phyloP scores from a whole-genome alignment of 1,140 invertebrate species.

The Ceratina calcarata region DNA sequence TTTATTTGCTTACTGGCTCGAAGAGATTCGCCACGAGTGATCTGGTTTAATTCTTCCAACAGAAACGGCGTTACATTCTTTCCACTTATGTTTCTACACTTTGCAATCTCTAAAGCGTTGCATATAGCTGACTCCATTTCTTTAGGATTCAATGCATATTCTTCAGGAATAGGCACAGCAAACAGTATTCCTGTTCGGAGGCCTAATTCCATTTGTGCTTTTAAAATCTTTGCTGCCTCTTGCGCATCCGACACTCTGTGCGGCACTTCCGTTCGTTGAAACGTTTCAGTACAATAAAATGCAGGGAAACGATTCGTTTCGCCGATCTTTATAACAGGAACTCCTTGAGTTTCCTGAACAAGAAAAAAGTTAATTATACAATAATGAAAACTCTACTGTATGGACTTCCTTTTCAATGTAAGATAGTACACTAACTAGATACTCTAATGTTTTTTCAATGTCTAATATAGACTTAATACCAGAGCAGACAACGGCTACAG shows the following conservation, averaged over 20 bases:
- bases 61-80: slow-evolving; percentile 97
- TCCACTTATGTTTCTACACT: slow-evolving; percentile 85
- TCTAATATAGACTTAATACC: slow-evolving; percentile 99
- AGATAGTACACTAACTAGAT: slow-evolving; percentile 84
- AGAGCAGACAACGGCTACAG: slow-evolving; percentile 94
- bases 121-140: slow-evolving; percentile 87
- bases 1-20: slow-evolving; percentile 85
- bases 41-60: slow-evolving; percentile 86
- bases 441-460: slow-evolving; percentile 96
- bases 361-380: slow-evolving; percentile 3
- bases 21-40: slow-evolving; percentile 91
- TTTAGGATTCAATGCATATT: slow-evolving; percentile 83
- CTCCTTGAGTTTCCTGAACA: slow-evolving; percentile 94
- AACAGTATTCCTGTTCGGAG: slow-evolving; percentile 92
- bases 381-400: neutral
- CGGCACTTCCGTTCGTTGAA: slow-evolving; percentile 84
- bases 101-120: slow-evolving; percentile 86
- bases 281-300: slow-evolving; percentile 90
- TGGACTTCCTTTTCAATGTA: neutral
- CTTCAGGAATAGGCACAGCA: slow-evolving; percentile 93
- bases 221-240: slow-evolving; percentile 88
- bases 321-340: slow-evolving; percentile 91
- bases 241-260: slow-evolving; percentile 82
- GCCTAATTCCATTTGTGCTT: slow-evolving; percentile 81
- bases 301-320: slow-evolving; percentile 88